Evolutionary conservation across 1,140 invertebrate species (phyloP), one percentile per base, ranked within the genome.

Genomic region (Nymphalis io): DNA sequence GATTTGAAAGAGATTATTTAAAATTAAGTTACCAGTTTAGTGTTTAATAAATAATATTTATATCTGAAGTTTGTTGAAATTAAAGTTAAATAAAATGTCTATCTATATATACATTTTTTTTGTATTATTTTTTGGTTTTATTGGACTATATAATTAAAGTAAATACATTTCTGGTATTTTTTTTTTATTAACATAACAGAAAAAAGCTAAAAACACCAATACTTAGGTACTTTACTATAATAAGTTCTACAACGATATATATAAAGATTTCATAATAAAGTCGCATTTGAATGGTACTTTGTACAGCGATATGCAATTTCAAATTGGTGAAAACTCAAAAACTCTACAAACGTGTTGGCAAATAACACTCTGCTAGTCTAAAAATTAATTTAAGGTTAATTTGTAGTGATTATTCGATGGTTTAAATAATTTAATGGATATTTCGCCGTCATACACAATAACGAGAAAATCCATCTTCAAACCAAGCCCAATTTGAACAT

Each of bases 11-110:
- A 55, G 51, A 55, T 55, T 55, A 55, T 20, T 55, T 55, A 23
- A 55, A 27, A 23, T 23, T 55, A 55, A 27, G 51, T 23, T 53
- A 53, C 13, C 18, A 27, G 5, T 15, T 27, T 23, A 13, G 21
- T 12, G 16, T 8, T 51, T 51, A 55, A 55, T 55, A 55, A 55
- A 55, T 55, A 23, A n/a, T 55, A 27, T 55, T 55, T 55, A 55
- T 15, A 55, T 13, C 20, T 20, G 13, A 51, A 51, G 5, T 12
- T 21, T 20, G n/a, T 21, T 20, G 12, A 3, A 13, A 8, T 23
- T 51, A 13, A 51, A 46, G 42, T 46, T 21, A 18, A 51, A 51
- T 20, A 51, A 20, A 51, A 11, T 51, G 20, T n/a, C n/a, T n/a
- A 20, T 51, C 48, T 51, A 20, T 13, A 44, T 51, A 3, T 20